Evolutionary conservation across 2,888 invertebrate species (phyloP).

Genomic region (Mythimna vitellina): DNA sequence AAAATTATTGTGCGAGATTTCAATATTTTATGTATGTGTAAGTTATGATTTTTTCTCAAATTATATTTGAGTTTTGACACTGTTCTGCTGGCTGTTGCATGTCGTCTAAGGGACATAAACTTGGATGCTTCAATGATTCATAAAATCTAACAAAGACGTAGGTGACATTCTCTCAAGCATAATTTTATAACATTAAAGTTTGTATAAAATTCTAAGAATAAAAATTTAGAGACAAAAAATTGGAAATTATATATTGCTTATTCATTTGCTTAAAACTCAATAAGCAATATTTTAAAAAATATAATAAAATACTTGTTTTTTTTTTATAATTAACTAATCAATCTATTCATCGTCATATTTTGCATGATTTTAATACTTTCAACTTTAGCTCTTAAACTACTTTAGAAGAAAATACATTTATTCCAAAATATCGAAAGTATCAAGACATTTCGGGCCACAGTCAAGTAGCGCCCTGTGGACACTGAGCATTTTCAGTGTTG

Average conservation of each 20-base stretch:
- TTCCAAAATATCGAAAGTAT: slow-evolving; percentile 67
- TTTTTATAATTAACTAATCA: too few species aligned
- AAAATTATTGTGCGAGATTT: background rate
- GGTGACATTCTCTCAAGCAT: background rate
- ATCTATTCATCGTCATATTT: background rate
- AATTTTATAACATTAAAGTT: background rate
- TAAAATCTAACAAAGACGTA: background rate
- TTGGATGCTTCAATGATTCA: background rate
- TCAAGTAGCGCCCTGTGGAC: slow-evolving; percentile 70
- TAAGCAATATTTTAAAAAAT: background rate
- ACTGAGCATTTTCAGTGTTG: slow-evolving; percentile 79
- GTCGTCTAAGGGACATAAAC: background rate
- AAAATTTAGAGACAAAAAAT: background rate
- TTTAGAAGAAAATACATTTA: background rate
- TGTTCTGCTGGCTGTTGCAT: background rate
- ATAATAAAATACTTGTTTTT: too few species aligned
- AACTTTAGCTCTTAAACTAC: background rate
- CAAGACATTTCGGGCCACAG: slow-evolving; percentile 65
- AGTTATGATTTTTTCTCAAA: background rate
- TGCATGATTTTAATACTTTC: background rate
- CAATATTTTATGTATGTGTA: background rate
- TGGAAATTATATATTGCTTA: background rate
- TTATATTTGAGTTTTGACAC: background rate
- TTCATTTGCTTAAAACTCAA: background rate
- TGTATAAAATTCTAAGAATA: background rate